Conservation (phyloP, 1,140 invertebrate genomes). For the Nasonia vitripennis region DNA sequence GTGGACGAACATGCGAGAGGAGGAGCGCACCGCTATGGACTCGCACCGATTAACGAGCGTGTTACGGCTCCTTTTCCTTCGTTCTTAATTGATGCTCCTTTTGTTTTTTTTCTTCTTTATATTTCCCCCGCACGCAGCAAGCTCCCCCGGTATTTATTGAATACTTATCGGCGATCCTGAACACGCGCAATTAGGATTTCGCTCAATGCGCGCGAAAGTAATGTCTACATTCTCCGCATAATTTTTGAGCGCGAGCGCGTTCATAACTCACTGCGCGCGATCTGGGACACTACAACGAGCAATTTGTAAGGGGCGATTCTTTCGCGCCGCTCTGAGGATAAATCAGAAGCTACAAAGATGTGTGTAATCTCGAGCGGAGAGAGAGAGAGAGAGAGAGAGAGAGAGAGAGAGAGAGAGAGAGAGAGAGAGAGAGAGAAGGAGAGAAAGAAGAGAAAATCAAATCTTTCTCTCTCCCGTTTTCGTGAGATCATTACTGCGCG, state of each 20-base stretch:
- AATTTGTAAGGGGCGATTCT: slow-evolving; percentile 6
- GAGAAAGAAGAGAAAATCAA: not conserved
- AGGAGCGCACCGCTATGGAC: too few relatives aligned
- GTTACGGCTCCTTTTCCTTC: too few relatives aligned
- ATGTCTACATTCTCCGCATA: not conserved
- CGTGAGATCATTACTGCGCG: slow-evolving; percentile 56
- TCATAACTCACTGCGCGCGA: not conserved
- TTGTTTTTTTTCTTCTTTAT: too few relatives aligned
- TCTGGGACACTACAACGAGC: not conserved
- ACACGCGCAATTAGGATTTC: not conserved
- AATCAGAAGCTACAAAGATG: slow-evolving; percentile 36
- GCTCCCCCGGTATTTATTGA: too few relatives aligned
- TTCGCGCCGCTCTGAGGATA: not conserved
- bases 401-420: not conserved
- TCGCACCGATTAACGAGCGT: too few relatives aligned
- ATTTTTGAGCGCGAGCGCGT: not conserved
- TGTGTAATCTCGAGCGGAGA: not conserved
- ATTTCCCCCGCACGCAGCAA: too few relatives aligned
- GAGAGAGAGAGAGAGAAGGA: not conserved
- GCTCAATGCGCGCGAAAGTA: not conserved
- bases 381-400: not conserved
- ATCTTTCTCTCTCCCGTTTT: slow-evolving; percentile 1
- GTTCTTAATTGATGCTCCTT: too few relatives aligned
- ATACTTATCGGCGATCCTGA: not conserved
- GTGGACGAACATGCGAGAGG: too few relatives aligned